Conservation (phyloP, 2,797 vertebrate species). For the Masticophis lateralis region DNA sequence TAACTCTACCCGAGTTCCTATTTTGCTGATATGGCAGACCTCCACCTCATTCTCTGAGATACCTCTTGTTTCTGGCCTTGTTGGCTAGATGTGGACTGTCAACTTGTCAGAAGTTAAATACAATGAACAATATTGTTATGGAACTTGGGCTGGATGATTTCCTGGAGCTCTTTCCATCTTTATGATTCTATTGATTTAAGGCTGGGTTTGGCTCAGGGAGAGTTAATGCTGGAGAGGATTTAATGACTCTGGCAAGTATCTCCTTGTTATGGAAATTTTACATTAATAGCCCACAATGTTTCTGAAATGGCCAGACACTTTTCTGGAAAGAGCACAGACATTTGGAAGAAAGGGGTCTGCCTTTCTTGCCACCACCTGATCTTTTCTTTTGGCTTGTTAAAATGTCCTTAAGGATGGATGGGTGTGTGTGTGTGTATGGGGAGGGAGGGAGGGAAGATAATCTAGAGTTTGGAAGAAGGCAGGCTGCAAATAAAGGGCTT, state of each 20-base stretch:
- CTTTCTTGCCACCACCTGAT: neutral
- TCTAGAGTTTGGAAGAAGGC: neutral
- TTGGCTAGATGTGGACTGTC: neutral
- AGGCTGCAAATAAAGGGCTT: neutral
- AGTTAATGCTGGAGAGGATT: neutral
- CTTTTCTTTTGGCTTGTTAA: neutral
- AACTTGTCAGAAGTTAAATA: neutral
- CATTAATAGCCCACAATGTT: neutral
- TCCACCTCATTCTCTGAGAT: neutral
- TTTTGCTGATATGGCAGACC: neutral
- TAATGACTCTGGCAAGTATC: neutral
- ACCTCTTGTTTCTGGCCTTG: neutral
- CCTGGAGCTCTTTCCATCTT: neutral
- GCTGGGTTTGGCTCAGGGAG: neutral
- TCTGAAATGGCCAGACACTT: conserved; percentile 6
- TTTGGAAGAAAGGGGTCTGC: neutral
- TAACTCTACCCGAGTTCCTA: neutral
- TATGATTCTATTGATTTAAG: neutral
- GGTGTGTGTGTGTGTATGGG: neutral
- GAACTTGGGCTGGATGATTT: neutral
- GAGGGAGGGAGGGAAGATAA: neutral
- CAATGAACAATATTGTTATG: neutral
- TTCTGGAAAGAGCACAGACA: neutral
- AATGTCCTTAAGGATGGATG: neutral
- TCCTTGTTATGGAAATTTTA: neutral